A percentile compares a stretch with the other conserved stretches of the same genome.
Conservation (phyloP, 2,113 vertebrate species). For the Corvus hawaiiensis region DNA sequence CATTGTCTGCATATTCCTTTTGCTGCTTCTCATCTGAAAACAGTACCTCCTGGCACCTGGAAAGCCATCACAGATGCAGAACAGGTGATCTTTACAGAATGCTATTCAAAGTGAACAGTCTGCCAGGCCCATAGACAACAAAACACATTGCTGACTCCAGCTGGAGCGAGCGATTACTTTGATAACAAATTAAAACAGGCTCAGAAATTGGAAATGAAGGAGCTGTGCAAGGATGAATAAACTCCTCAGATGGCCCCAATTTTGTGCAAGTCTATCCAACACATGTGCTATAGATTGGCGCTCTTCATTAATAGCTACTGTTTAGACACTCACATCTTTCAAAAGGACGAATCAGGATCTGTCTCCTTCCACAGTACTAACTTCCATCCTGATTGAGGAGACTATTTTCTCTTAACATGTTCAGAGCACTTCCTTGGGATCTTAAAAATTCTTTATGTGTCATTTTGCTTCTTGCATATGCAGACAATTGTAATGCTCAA, state of each 20-base stretch:
- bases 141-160: conserved; percentile 69
- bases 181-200: conserved; percentile 80
- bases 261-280: conserved; percentile 62
- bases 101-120: conserved; percentile 69
- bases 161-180: conserved; percentile 71
- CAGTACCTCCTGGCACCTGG: conserved; percentile 60
- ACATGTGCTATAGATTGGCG: conserved; percentile 66
- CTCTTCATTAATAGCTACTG: conserved; percentile 73
- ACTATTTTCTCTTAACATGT: conserved; percentile 69
- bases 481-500: conserved; percentile 71
- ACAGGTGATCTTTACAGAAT: conserved; percentile 76
- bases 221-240: conserved; percentile 69
- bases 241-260: conserved; percentile 43
- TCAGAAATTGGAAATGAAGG: conserved; percentile 74
- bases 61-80: conserved; percentile 70
- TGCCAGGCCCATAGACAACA: conserved; percentile 65
- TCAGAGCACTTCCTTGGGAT: conserved; percentile 68
- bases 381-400: conserved; percentile 70
- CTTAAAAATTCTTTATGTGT: conserved; percentile 76
- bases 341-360: conserved; percentile 59
- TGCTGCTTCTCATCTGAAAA: conserved; percentile 47
- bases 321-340: conserved; percentile 62
- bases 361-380: conserved; percentile 41
- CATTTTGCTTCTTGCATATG: conserved; percentile 68
- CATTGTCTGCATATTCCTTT: conserved; percentile 55